These are phyloP conservation scores for Mythimna loreyi DNA, from an alignment of 2,888 invertebrate genomes.

Conservation along the genomic window DNA sequence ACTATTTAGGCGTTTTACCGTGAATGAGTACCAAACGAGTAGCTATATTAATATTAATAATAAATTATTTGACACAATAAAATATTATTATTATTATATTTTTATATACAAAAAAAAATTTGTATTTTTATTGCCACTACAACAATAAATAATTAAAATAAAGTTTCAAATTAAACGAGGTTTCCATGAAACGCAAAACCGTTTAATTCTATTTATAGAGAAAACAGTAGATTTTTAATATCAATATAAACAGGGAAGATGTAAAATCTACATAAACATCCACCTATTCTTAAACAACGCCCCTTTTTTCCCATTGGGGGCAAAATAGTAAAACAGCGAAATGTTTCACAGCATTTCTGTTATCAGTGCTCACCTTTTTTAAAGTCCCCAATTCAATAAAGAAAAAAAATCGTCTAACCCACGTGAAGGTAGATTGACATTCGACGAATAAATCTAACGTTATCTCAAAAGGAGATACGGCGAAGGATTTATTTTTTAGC, in stretches of 20 bases:
- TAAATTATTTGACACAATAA: too few relatives aligned
- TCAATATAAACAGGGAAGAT: not conserved
- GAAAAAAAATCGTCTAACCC: constrained; percentile 40
- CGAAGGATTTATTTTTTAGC: constrained; percentile 75
- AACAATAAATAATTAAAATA: too few relatives aligned
- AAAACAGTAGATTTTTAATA: too few relatives aligned
- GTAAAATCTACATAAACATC: not conserved
- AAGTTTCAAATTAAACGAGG: too few relatives aligned
- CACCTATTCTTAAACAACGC: not conserved
- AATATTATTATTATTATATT: too few relatives aligned
- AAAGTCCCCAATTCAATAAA: constrained; percentile 43
- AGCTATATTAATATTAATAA: too few relatives aligned
- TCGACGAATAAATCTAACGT: constrained; percentile 75
- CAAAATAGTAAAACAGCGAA: not conserved
- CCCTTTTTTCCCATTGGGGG: not conserved
- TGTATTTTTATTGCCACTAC: too few relatives aligned
- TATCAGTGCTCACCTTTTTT: constrained; percentile 39
- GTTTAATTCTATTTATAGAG: too few relatives aligned
- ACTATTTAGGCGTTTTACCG: too few relatives aligned
- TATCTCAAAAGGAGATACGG: constrained; percentile 73
- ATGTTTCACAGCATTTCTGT: not conserved
- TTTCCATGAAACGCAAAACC: too few relatives aligned
- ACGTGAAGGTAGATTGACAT: constrained; percentile 68
- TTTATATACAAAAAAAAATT: too few relatives aligned
- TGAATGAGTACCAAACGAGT: too few relatives aligned